Evolutionary conservation across 2,113 vertebrate species (phyloP).

Genomic region (Dunckerocampus dactyliophorus): DNA sequence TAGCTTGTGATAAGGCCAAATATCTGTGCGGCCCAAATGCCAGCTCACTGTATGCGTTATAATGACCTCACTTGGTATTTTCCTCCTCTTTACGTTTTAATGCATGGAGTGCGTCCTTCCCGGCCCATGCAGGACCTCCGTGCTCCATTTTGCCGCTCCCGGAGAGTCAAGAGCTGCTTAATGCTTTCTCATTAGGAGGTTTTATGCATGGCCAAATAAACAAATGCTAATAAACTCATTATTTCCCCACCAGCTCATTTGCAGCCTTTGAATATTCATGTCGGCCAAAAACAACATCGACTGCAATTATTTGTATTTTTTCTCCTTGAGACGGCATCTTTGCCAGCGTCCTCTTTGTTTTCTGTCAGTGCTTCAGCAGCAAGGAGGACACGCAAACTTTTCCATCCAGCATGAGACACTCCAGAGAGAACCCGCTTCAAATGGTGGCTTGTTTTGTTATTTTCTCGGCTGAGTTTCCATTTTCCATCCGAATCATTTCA

Average conservation of each 20-base stretch:
- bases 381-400: no score
- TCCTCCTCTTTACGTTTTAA: constrained; percentile 63
- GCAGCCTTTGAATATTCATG: constrained; percentile 67
- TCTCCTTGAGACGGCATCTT: neutral
- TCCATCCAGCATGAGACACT: no score
- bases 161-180: constrained; percentile 58
- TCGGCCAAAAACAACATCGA: constrained; percentile 30
- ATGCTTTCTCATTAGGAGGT: constrained; percentile 66
- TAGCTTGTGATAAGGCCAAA: constrained; percentile 71
- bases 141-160: constrained; percentile 32
- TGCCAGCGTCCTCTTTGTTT: neutral
- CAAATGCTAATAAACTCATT: constrained; percentile 74
- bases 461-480: no score
- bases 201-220: constrained; percentile 70
- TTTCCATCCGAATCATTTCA: no score
- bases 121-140: neutral
- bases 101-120: constrained; percentile 47
- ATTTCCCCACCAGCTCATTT: constrained; percentile 60
- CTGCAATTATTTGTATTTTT: constrained; percentile 42
- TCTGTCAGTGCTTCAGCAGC: neutral
- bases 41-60: constrained; percentile 72
- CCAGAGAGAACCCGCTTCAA: no score
- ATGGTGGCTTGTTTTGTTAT: no score
- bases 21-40: constrained; percentile 69
- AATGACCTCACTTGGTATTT: constrained; percentile 65